Evolutionary conservation across 2,113 vertebrate species (phyloP), one percentile per base, ranked within the genome.

Genomic region (Gallinago media): DNA sequence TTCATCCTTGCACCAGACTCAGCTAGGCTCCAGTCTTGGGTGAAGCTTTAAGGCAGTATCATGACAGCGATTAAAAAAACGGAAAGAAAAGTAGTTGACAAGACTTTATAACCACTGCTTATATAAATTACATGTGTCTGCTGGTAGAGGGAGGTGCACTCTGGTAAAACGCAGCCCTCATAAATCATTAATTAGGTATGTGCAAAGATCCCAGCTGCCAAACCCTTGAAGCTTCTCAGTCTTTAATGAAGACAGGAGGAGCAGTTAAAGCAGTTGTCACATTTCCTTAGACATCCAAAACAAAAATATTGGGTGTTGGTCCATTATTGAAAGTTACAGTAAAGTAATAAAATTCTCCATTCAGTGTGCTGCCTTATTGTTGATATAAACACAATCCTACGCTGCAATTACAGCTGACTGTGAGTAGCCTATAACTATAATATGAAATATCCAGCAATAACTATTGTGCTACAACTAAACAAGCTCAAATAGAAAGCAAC

Each of bases 141-240:
- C 86, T 90, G 58, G 40, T 84, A 75, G 52, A 87, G 15, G 27
- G 49, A 91, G 31, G 62, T 79, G 66, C 73, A 78, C 77, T 92
- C 75, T 61, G 44, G 82, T 85, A 95, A 96, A 97, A 96, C 31
- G 66, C 83, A 75, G 66, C 61, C 77, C 67, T 89, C 83, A 65
- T 94, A 93, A 92, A 97, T 94, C 72, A 61, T 92, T 95, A 87
- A 95, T 92, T 62, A 68, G 13, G 34, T 89, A 94, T 87, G 81
- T 88, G 81, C 90, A 93, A 92, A 87, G 59, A 89, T 67, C 80
- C 91, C 88, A 80, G 68, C 76, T 86, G 27, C 62, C 36, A 85
- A 94, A 81, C 8, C 12, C 44, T 71, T 78, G 27, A 85, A 85
- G 46, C 31, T 82, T 75, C 34, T 46, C 44, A 15, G 66, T 56